Base-by-base conservation (phyloP, 2,113 vertebrate genomes). In the Callaeas wilsoni region DNA sequence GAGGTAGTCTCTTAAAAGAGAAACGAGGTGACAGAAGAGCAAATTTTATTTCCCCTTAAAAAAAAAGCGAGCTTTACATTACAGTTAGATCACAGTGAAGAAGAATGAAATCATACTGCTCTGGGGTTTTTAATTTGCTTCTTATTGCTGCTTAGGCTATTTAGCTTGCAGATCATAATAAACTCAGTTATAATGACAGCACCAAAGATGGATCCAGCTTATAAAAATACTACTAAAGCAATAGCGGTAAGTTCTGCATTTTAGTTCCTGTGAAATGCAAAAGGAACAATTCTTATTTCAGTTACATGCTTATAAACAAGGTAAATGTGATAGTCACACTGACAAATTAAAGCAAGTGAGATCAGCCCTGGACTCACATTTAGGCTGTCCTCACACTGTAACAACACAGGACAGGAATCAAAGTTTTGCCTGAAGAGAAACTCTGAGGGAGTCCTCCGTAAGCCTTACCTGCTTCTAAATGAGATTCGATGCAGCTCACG, bases 131-230 rank as follows among this genome's bases (percentile, higher is more conserved):
- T 96, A 93, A 95, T 97, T 97, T 95, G 86, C 69, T 95, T 84
- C 95, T 96, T 95, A 92, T 92, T 93, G 95, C 89, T 94, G 84
- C 77, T 96, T 69, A 94, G 93, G 59, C 92, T 94, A 93, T 96
- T 95, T 92, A 95, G 94, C 86, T 97, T 96, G 95, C 94, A 92
- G 88, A 92, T 96, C 88, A 84, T 89, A 96, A 96, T 84, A 97
- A 94, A 92, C 76, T 84, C 84, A 53, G n/a, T 60, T 94, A 69
- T 87, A 96, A 95, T 49, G 76, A 90, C 94, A 95, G 52, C 75
- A 90, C 37, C 59, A 77, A 77, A 94, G 93, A 96, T 91, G 71
- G 39, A 96, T 94, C 87, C 92, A 86, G 73, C 77, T 89, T 93
- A 73, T 81, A 96, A 96, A 92, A 84, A 91, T 79, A 90, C 76